Percentiles rank a stretch among this genome's conserved stretches.
These are phyloP conservation scores for Oxyruncus cristatus DNA, from an alignment of 2,113 vertebrate genomes.

Conservation along the genomic window DNA sequence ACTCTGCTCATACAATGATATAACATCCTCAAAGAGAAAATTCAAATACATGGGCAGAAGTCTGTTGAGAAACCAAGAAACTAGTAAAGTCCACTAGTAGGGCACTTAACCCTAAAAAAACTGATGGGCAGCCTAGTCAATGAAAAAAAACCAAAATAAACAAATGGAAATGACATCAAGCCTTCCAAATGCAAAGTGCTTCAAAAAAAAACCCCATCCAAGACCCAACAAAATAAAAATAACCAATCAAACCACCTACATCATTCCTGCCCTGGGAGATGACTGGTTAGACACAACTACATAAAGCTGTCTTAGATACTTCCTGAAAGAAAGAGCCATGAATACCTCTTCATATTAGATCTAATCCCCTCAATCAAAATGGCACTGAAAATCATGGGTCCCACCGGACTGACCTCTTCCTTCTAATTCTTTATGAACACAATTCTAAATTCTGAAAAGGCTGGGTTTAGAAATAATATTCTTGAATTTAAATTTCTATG, in stretches of 20 bases:
- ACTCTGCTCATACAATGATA: background rate
- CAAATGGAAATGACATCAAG: background rate
- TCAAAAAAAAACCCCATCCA: background rate
- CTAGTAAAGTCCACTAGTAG: background rate
- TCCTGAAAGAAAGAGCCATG: background rate
- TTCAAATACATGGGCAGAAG: background rate
- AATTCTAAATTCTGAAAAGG: background rate
- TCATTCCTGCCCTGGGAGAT: background rate
- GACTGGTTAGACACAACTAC: background rate
- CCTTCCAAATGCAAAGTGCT: background rate
- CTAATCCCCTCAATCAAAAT: background rate
- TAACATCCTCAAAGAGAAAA: background rate
- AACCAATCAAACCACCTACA: background rate
- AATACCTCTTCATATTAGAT: background rate
- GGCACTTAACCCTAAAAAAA: background rate
- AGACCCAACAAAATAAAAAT: background rate
- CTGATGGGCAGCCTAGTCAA: background rate
- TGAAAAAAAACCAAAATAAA: fast-evolving
- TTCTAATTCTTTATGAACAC: background rate
- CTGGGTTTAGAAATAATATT: background rate
- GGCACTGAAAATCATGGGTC: background rate
- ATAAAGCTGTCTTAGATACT: background rate
- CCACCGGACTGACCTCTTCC: background rate
- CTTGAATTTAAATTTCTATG: background rate
- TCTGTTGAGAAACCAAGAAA: background rate